Conservation (phyloP, 2,797 vertebrate genomes). For the Paramormyrops hopkinsi region DNA sequence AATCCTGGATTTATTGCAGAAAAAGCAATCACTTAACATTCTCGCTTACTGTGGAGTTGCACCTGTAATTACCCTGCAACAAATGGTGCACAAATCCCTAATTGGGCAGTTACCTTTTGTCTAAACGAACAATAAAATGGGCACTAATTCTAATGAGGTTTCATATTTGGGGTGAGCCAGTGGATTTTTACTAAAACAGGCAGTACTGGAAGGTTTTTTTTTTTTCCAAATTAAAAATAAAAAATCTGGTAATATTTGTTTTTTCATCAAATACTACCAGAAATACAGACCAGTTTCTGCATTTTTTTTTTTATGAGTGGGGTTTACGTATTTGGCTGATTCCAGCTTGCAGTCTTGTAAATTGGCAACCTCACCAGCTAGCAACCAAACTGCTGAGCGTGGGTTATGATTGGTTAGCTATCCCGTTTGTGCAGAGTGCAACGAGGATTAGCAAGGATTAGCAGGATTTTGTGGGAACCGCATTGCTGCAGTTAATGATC, state of each 20-base stretch:
- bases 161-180: not conserved
- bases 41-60: not conserved
- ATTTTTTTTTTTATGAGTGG: not conserved
- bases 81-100: not conserved
- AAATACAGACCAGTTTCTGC: not conserved
- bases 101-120: not conserved
- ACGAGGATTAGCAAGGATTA: not conserved
- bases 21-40: not conserved
- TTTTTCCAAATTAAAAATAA: not conserved
- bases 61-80: not conserved
- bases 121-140: not conserved
- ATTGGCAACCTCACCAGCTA: not conserved
- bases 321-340: not conserved
- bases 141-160: not conserved
- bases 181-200: not conserved
- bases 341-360: not conserved
- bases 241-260: not conserved
- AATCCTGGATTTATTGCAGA: not conserved
- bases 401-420: not conserved
- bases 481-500: conserved; percentile 2
- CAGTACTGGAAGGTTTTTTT: not conserved
- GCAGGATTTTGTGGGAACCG: not conserved
- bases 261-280: not conserved
- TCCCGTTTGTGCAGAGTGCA: not conserved
- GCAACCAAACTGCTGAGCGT: not conserved